phyloP scores from a whole-genome alignment of 2,797 vertebrate species.

The Neopelma chrysocephalum region DNA sequence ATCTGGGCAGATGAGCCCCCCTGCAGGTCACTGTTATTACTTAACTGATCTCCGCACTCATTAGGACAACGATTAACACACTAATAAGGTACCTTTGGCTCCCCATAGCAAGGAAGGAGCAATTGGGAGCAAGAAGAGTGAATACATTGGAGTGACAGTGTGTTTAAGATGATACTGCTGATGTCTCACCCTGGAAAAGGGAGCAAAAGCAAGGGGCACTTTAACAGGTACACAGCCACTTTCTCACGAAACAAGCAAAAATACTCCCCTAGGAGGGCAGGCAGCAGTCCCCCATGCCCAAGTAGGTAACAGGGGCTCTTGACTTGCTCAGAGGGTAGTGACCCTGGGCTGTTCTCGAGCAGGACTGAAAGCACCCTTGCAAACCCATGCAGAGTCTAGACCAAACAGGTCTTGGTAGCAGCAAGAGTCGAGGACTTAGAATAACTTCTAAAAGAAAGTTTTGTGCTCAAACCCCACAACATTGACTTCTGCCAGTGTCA shows the following conservation, averaged over 20 bases:
- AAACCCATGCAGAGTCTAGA: not conserved
- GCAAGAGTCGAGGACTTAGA: not conserved
- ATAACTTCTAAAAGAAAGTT: not conserved
- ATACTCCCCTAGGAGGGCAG: not conserved
- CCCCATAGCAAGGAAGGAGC: not conserved
- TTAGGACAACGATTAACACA: not conserved
- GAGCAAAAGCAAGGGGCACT: not conserved
- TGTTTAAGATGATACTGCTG: not conserved
- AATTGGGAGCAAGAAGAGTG: not conserved
- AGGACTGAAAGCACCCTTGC: not conserved
- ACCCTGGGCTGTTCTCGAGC: not conserved
- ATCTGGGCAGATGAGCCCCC: conserved; percentile 20
- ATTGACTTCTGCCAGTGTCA: not conserved
- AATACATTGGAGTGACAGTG: accelerated
- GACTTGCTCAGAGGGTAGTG: not conserved
- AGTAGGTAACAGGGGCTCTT: not conserved
- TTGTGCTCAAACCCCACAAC: not conserved
- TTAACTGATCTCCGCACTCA: not conserved
- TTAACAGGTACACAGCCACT: not conserved
- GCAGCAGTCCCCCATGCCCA: accelerated
- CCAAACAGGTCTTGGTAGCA: not conserved
- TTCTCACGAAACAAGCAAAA: not conserved
- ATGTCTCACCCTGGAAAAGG: not conserved
- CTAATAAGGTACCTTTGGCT: not conserved
- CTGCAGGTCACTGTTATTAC: conserved; percentile 40